A percentile compares a stretch with the other conserved stretches of the same genome.
Conservation (phyloP, 2,797 vertebrate genomes). For the Myotis daubentonii region DNA sequence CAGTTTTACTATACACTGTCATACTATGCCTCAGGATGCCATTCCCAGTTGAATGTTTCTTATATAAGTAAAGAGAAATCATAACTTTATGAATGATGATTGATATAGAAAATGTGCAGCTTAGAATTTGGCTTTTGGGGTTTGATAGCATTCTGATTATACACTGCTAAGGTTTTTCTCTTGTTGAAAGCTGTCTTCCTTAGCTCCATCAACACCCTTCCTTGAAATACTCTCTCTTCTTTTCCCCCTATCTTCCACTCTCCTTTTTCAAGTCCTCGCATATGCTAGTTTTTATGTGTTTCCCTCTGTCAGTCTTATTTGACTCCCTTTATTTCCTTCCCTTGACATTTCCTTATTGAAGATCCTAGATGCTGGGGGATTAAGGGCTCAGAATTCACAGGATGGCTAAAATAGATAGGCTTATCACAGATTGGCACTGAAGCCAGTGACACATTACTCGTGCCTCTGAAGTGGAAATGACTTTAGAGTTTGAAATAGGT, state of each 20-base stretch:
- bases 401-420: conserved; percentile 38
- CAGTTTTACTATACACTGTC: not conserved
- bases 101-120: not conserved
- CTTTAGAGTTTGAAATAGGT: conserved; percentile 57
- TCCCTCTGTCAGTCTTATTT: not conserved
- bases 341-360: conserved; percentile 63
- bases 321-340: not conserved
- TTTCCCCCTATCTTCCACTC: not conserved
- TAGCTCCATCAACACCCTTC: conserved; percentile 4
- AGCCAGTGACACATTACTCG: not conserved
- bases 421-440: conserved; percentile 63
- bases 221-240: not conserved
- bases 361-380: conserved; percentile 29
- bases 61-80: conserved; percentile 23
- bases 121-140: conserved; percentile 6
- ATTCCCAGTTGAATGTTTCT: not conserved
- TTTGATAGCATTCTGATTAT: conserved; percentile 14
- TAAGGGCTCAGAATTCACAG: conserved; percentile 52
- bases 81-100: not conserved
- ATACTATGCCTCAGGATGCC: not conserved
- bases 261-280: not conserved
- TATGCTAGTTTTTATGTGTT: conserved; percentile 26
- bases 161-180: not conserved
- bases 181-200: not conserved
- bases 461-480: conserved; percentile 54